Conservation (phyloP, 2,888 invertebrate species). For the Zaprionus bogoriensis region DNA sequence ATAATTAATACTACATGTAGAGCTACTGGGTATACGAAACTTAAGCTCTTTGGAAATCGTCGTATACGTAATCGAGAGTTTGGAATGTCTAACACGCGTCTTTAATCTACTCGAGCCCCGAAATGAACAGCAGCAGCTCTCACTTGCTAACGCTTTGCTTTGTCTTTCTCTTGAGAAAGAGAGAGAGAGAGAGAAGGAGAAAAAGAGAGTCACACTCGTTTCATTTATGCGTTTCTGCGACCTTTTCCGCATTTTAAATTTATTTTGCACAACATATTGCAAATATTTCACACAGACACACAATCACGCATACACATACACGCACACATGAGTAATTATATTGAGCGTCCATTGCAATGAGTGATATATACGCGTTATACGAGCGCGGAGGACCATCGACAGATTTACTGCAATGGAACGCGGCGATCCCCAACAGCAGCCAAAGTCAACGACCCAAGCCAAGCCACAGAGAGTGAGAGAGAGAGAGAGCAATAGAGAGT, state of each 20-base stretch:
- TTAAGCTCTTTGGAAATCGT: too few relatives aligned
- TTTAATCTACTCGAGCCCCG: constrained; percentile 25
- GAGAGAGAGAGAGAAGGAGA: too few relatives aligned
- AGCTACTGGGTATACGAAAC: constrained; percentile 16
- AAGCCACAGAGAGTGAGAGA: neutral
- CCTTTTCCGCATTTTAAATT: constrained; percentile 62
- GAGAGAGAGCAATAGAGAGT: neutral
- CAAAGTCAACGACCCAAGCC: constrained; percentile 47
- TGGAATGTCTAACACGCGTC: constrained; percentile 61
- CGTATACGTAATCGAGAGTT: constrained; percentile 51
- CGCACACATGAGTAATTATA: constrained; percentile 32
- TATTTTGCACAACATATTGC: constrained; percentile 35
- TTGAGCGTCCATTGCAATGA: constrained; percentile 37
- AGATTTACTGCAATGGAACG: constrained; percentile 69
- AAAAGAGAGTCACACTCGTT: neutral
- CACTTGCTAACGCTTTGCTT: constrained; percentile 9
- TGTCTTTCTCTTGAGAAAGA: constrained; percentile 18
- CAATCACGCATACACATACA: neutral
- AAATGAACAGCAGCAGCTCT: constrained; percentile 14
- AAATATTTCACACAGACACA: constrained; percentile 20
- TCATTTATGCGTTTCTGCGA: constrained; percentile 10
- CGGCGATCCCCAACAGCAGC: constrained; percentile 33
- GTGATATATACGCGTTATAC: constrained; percentile 35
- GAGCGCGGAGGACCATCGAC: constrained; percentile 47
- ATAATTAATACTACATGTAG: too few relatives aligned